Evolutionary conservation across 2,113 vertebrate genomes (phyloP).

Genomic region (Dolichotis patagonum): DNA sequence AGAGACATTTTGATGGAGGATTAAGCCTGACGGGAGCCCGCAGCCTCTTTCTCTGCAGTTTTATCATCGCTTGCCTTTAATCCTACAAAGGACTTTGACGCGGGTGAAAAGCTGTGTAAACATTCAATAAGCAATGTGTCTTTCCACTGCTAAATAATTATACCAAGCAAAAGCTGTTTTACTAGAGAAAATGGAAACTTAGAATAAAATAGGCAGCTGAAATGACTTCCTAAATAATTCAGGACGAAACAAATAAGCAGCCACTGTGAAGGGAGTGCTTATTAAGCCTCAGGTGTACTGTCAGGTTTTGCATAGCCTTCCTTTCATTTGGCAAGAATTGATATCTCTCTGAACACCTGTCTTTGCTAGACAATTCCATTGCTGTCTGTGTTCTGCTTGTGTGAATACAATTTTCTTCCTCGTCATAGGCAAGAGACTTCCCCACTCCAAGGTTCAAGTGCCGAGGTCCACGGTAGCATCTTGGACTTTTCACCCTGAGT

Average conservation of each 20-base stretch:
- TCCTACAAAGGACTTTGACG: not conserved
- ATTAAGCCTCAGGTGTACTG: not conserved
- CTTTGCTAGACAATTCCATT: not conserved
- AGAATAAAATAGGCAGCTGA: not conserved
- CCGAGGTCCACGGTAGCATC: not conserved
- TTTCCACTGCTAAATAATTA: conserved; percentile 34
- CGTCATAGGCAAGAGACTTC: not conserved
- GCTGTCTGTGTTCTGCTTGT: not conserved
- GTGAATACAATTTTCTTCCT: not conserved
- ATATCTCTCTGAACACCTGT: not conserved
- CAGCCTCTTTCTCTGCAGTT: not conserved
- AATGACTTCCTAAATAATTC: not conserved
- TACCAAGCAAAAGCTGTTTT: not conserved
- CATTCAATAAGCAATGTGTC: not conserved
- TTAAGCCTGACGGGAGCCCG: not conserved
- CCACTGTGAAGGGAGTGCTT: not conserved
- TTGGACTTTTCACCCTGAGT: not conserved
- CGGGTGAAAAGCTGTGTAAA: not conserved
- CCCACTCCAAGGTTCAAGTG: not conserved
- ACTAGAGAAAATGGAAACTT: not conserved
- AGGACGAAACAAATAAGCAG: not conserved
- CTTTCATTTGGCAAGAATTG: not conserved
- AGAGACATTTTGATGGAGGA: not conserved
- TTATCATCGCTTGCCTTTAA: conserved; percentile 34
- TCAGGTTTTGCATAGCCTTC: accelerated